Conservation (phyloP, 2,797 vertebrate genomes). For the Falco novaeseelandiae region DNA sequence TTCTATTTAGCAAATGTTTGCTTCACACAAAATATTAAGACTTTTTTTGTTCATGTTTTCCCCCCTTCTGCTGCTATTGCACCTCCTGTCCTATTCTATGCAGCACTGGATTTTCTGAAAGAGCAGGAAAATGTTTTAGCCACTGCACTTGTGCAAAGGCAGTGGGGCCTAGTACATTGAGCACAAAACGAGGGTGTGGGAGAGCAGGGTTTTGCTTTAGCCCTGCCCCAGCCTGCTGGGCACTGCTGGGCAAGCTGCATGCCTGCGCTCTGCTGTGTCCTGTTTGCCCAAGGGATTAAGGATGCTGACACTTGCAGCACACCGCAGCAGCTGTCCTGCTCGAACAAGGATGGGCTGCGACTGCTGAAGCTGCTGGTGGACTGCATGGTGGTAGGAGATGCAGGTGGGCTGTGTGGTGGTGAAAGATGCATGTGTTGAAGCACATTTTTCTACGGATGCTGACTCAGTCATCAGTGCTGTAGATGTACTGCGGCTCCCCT, state of each 20-base stretch:
- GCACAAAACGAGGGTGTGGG: neutral
- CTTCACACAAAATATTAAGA: conserved; percentile 77
- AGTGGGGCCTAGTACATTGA: rapidly evolving
- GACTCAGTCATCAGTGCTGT: rapidly evolving
- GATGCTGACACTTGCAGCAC: neutral
- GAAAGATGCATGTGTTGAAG: neutral
- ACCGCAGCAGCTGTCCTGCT: neutral
- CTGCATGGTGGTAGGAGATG: neutral
- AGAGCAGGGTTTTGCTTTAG: neutral
- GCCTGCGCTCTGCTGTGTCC: neutral
- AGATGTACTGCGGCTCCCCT: neutral
- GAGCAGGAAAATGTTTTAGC: neutral
- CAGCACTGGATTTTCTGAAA: neutral
- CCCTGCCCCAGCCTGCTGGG: neutral
- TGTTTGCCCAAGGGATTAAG: neutral
- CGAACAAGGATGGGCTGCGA: neutral
- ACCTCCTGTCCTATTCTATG: conserved; percentile 2
- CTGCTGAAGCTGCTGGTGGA: neutral
- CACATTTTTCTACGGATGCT: neutral
- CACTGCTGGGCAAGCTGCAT: neutral
- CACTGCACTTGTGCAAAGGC: neutral
- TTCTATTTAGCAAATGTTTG: conserved; percentile 79
- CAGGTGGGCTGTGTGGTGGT: neutral
- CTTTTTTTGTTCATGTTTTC: conserved; percentile 54
- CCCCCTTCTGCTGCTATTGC: neutral